Percentiles rank a stretch among this genome's conserved stretches.
phyloP scores from a whole-genome alignment of 1,140 invertebrate species.

The Helicoverpa zea region DNA sequence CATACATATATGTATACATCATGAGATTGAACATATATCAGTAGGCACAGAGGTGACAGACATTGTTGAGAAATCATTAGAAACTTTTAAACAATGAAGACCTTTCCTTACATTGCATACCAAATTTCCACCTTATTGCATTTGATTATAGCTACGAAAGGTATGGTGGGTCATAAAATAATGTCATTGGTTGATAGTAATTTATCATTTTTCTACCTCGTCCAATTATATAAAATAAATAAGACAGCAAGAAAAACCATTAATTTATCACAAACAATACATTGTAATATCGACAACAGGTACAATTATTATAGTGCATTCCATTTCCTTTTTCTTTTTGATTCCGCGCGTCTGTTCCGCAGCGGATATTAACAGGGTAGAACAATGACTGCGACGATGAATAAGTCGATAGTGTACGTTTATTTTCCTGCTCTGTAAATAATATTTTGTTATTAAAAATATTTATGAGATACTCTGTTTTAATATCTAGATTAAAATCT shows the following conservation, averaged over 20 bases:
- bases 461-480: not conserved
- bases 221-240: too few relatives aligned
- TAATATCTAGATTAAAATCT: not conserved
- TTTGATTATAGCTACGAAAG: too few relatives aligned
- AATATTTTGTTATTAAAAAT: not conserved
- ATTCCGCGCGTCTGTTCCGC: constrained; percentile 27
- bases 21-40: too few relatives aligned
- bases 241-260: too few relatives aligned
- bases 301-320: constrained; percentile 38
- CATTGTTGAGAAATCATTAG: too few relatives aligned
- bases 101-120: too few relatives aligned
- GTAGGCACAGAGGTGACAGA: too few relatives aligned
- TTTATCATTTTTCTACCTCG: not conserved
- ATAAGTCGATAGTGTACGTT: constrained; percentile 28
- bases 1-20: too few relatives aligned
- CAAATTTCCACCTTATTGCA: too few relatives aligned
- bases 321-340: constrained; percentile 46
- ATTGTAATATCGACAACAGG: constrained; percentile 5
- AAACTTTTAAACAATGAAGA: too few relatives aligned
- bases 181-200: too few relatives aligned
- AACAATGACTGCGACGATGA: constrained; percentile 42
- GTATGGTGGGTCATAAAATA: too few relatives aligned
- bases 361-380: constrained; percentile 44
- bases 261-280: not conserved
- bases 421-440: not conserved